Base-by-base conservation (phyloP, 64 coral and sea anemone genomes). In the Pachyseris speciosa region DNA sequence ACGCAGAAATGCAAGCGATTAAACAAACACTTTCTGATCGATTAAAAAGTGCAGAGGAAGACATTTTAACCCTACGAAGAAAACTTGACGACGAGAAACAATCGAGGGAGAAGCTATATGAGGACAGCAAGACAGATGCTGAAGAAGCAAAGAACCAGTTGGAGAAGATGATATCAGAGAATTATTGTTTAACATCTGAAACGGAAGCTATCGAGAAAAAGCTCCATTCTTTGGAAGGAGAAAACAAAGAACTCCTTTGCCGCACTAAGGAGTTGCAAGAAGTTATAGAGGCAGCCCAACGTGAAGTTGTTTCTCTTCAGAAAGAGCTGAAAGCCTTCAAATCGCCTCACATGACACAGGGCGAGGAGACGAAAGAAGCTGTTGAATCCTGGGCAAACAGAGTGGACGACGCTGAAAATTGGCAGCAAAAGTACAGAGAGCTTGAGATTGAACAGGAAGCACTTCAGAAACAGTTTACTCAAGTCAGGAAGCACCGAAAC, bases 401-500 rank as follows among this genome's bases (percentile, higher is more conserved):
- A 43, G 43, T 80, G 10, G 45, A 57, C 0, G 58, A 69, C 29
- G 51, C 25, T 19, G 70, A 89, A 67, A 57, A 90, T 28, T 53
- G 75, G 31, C 61, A 90, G 7, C 38, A 75, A 40, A 80, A 80
- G 37, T 90, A 90, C 64, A 81, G 45, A n/a, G 88, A 90, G 11
- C 47, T 90, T 11, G 72, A 66, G 74, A 44, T 52, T 11, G 57
- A 72, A 42, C 64, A 69, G n/a, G 83, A 69, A 53, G 39, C 83
- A 10, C 41, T 86, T 10, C 64, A 86, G 39, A 86, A 66, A 67
- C 97, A 92, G 67, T 99, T 93, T 74, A 92, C 91, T 20, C 97
- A 99, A 13, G 24, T 95, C 44, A 99, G 94, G 52, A 99, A 86
- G 24, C 97, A 99, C 42, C 90, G 97, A 72, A 99, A 99, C 53